Conservation (phyloP, 1,140 invertebrate genomes). For the Aporrectodea caliginosa region DNA sequence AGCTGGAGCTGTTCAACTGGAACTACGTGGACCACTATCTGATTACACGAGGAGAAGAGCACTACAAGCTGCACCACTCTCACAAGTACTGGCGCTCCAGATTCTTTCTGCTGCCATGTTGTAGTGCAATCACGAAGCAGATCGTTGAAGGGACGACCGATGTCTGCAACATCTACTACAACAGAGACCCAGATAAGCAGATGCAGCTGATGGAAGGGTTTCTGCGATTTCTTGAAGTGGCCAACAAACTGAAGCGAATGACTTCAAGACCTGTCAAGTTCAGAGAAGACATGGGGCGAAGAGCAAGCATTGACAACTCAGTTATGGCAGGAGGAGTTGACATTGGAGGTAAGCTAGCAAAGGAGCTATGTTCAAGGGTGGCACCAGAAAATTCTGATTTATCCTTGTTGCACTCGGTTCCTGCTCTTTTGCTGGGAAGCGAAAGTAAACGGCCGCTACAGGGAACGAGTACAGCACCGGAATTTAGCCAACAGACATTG, state of each 20-base stretch:
- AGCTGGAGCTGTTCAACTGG: constrained; percentile 95
- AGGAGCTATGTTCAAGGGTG: background rate
- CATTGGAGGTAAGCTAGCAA: background rate
- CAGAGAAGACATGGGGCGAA: background rate
- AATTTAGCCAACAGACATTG: no score
- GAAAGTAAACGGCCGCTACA: no score
- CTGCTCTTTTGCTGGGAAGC: no score
- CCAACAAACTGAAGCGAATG: constrained; percentile 61
- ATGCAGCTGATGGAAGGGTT: constrained; percentile 68
- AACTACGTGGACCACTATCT: constrained; percentile 96
- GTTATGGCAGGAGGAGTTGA: background rate
- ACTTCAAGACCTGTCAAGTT: background rate
- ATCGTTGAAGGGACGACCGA: constrained; percentile 54
- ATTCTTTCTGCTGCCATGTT: constrained; percentile 74
- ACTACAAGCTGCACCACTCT: constrained; percentile 72
- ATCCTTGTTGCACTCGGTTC: background rate
- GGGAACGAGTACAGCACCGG: no score
- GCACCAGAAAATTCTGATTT: background rate
- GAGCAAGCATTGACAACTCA: background rate
- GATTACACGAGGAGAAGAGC: constrained; percentile 83
- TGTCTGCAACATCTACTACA: constrained; percentile 73
- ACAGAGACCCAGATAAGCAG: constrained; percentile 63
- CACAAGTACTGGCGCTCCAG: constrained; percentile 93
- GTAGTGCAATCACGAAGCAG: constrained; percentile 53
- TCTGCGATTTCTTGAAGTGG: constrained; percentile 78